Base-by-base conservation (phyloP, 2,888 invertebrate species). In the Leptothorax acervorum region DNA sequence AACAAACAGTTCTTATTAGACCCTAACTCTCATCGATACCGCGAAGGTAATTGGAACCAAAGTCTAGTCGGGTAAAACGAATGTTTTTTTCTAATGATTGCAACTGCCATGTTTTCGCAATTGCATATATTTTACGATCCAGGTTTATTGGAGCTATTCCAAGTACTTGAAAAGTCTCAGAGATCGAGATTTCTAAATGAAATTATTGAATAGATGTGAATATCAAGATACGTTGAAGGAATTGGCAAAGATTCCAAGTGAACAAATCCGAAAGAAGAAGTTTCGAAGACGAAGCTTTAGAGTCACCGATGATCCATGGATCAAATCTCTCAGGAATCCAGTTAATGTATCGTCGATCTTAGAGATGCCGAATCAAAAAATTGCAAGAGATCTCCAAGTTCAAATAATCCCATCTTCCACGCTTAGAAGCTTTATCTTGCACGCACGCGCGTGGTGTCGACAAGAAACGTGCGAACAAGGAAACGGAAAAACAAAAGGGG, bases 401-500 rank as follows among this genome's bases (percentile, higher is more conserved):
- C 4, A 31, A 28, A 6, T 35, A 76, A 68, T 42, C 12, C 35
- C 39, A 48, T 18, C 9, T 60, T 70, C 18, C 42, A 60, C 8
- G n/a, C 15, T 31, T 18, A 12, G 3, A 18, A 60, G 9, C 8
- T 12, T 12, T n/a, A 1, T 28, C 65, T 28, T 11, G 28, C 31
- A 18, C 3, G 28, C 53, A 53, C 31, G 15, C 35, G 39, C 28
- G 73, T 39, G 23, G 15, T n/a, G 39, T 53, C 8, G 1, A 3
- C 0, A 15, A 55, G 23, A 23, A 35, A 45, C 23, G 23, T 15
- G 28, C 42, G 12, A 39, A 65, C 12, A 39, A 51, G 45, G 35
- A 62, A 28, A 48, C 15, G 55, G 53, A 55, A 35, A 75, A 87
- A 85, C 83, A 82, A 89, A 70, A 53, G 68, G 39, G 76, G 75